Percentiles rank a stretch among this genome's conserved stretches.
These are phyloP conservation scores for Micropoecilia bifurca DNA, from an alignment of 2,797 vertebrate species.

Conservation along the genomic window DNA sequence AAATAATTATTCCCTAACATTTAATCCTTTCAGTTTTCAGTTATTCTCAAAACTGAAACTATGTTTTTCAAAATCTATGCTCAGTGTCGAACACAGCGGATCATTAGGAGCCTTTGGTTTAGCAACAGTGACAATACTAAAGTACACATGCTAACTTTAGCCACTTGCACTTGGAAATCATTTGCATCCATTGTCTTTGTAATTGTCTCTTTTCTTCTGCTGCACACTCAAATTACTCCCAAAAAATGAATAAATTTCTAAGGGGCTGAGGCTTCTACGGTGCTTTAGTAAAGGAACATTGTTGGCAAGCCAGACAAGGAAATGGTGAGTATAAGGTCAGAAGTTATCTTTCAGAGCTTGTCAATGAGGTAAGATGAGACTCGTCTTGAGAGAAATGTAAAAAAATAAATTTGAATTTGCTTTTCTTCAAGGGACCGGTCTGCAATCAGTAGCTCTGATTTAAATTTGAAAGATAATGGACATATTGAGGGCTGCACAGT, in stretches of 20 bases:
- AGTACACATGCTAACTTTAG: neutral
- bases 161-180: neutral
- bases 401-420: too few species aligned
- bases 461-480: too few species aligned
- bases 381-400: too few species aligned
- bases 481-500: too few species aligned
- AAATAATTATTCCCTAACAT: neutral
- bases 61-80: neutral
- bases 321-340: neutral
- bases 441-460: too few species aligned
- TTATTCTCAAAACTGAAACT: neutral
- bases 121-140: neutral
- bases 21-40: neutral
- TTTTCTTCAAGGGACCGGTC: too few species aligned
- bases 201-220: neutral
- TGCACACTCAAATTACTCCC: neutral
- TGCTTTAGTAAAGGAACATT: neutral
- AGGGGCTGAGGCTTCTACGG: neutral
- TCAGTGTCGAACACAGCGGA: too few species aligned
- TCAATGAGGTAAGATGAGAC: neutral
- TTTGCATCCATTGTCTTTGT: neutral
- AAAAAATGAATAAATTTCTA: neutral
- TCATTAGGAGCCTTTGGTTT: neutral
- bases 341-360: neutral
- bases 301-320: neutral